Evolutionary conservation across 2,797 vertebrate species (phyloP), one percentile per base, ranked within the genome.

Genomic region (Amblyraja radiata): DNA sequence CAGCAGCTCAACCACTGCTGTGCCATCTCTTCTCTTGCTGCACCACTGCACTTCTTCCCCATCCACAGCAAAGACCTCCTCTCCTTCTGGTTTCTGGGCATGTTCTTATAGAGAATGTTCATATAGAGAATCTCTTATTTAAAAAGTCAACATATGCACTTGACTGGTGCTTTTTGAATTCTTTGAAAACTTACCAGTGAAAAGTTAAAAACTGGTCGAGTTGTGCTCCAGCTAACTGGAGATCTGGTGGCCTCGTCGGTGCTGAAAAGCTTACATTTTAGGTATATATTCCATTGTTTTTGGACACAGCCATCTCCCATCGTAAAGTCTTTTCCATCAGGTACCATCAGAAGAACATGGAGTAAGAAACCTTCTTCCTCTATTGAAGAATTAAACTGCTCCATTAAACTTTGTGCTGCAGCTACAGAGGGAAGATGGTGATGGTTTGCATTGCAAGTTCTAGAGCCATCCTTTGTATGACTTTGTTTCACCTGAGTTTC

Each of bases 261-360:
- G 95, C 97, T 97, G 93, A 99, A 98, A 93, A 99, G 96, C 93
- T 98, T 99, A 95, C 97, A 99, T 94, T 96, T 98, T 88, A 99
- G 95, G 95, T 99, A 99, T 10, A 98, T 93, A 0, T 98, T 99
- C 65, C 97, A 97, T 23, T 97, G 93, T 65, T 94, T 79, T 0
- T 93, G 94, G 23, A 93, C 93, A 2, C 94, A 95, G 14, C 68
- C 39, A 0, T 95, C 94, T 25, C 94, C 95, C 86, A 94, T 95
- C 93, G 28, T 88, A 58, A 99, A 98, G 93, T 97, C 97, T 95
- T 96, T 98, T 73, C 98, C 99, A 71, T 98, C 96, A 0, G 97
- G 97, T 81, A 99, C 98, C 98, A 98, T 97, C 93, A 99, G 95
- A 0, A 99, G 95, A 80, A 98, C 95, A 0, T 99, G 97, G 88